phyloP scores from a whole-genome alignment of 30 jellyfish, hydroid and myxozoan species.

The Pelagia noctiluca region DNA sequence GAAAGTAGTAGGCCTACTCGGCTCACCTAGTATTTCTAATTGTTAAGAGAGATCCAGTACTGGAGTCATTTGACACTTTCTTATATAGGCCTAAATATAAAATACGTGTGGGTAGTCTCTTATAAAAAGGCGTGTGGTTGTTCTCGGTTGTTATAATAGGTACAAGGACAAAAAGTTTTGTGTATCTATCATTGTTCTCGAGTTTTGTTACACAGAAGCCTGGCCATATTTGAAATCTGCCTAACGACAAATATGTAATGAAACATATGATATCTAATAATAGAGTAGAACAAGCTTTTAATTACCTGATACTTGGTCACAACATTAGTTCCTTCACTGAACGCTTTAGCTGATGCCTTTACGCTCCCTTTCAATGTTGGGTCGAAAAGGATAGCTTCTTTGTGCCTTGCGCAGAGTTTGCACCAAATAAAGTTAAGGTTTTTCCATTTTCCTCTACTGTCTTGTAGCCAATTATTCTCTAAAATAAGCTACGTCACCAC shows the following conservation, averaged over 20 bases:
- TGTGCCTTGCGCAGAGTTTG: conserved; percentile 49
- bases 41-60: no score
- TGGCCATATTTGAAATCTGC: no score
- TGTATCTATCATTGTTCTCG: neutral
- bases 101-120: no score
- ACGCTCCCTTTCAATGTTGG: conserved; percentile 41
- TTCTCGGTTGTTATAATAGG: no score
- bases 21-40: no score
- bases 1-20: no score
- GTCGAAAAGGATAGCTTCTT: neutral
- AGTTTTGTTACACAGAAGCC: no score
- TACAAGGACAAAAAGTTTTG: neutral
- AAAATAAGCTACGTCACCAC: no score
- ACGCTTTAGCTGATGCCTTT: conserved; percentile 34
- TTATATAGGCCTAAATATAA: no score
- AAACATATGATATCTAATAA: neutral
- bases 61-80: no score
- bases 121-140: no score
- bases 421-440: conserved; percentile 49
- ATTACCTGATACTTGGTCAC: conserved; percentile 39
- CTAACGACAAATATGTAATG: neutral
- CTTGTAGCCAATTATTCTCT: conserved; percentile 55
- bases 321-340: conserved; percentile 48
- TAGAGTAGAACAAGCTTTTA: neutral
- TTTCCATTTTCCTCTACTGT: conserved; percentile 2